Evolutionary conservation across 2,797 vertebrate genomes (phyloP), one percentile per base, ranked within the genome.

Genomic region (Phyllotis vaccarum): DNA sequence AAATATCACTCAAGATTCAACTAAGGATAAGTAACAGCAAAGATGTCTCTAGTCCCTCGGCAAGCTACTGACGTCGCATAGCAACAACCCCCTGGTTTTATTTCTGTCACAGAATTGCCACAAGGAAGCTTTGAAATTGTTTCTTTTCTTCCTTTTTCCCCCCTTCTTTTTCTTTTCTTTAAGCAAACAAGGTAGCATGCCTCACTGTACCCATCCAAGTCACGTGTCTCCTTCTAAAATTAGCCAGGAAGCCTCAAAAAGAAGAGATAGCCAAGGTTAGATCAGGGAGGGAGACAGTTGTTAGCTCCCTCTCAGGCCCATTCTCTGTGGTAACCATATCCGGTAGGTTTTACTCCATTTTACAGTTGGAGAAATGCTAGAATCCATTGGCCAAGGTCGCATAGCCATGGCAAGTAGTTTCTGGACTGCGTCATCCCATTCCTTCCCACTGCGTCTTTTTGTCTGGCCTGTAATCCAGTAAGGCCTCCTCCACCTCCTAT

Each of bases 41-140:
- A 98, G 98, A 97, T 97, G 95, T 98, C 93, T 97, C 97, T 91
- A 95, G 95, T 96, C 95, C 88, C 94, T 95, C 74, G 3, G 94
- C 96, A 95, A 97, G 97, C 95, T 97, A 95, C 96, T 97, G 95
- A 97, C 96, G 98, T 98, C 98, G 98, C 98, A 98, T 98, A 98
- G 98, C 98, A 98, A 98, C 98, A 97, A 96, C 94, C 94, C 96
- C 97, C 93, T 92, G 13, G 80, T 97, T 97, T 97, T 97, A 97
- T 97, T 97, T 97, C 95, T 95, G 97, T 97, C 97, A 97, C 97
- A 92, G 95, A 75, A 94, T 95, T 96, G 96, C 97, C 96, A 98
- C 90, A 97, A 97, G 96, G 96, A 96, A 97, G 97, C 96, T 96
- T 97, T 97, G 95, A 98, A 97, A 96, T 95, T 85, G 87, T 80